Conservation (phyloP, 2,113 vertebrate species). For the Oreocharis arfaki region DNA sequence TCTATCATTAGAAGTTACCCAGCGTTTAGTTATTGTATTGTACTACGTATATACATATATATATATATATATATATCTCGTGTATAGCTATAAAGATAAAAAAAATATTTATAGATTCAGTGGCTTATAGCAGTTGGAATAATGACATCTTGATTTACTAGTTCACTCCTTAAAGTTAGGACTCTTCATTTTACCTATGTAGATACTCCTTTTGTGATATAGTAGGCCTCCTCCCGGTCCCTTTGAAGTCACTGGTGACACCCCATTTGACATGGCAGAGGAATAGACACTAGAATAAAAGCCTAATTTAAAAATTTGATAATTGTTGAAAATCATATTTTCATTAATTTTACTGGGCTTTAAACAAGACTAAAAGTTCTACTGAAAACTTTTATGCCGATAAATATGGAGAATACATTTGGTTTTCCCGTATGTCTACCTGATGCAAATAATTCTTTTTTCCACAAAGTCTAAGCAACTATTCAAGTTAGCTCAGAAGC, state of each 20-base stretch:
- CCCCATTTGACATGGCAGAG: background rate
- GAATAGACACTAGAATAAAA: background rate
- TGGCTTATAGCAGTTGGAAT: background rate
- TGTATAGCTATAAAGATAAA: slow-evolving; percentile 3
- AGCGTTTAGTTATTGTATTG: slow-evolving; percentile 64
- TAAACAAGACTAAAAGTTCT: background rate
- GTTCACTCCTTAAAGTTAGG: background rate
- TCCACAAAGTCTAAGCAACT: background rate
- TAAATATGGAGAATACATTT: background rate
- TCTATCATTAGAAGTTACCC: slow-evolving; percentile 76
- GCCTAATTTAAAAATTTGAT: background rate
- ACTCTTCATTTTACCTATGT: background rate
- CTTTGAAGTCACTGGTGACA: background rate
- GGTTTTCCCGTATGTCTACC: background rate
- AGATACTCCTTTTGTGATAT: background rate
- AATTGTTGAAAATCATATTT: background rate
- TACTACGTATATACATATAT: background rate
- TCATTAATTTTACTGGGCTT: background rate
- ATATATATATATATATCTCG: background rate
- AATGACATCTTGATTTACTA: background rate
- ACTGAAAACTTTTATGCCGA: background rate
- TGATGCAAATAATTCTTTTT: background rate
- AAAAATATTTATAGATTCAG: background rate
- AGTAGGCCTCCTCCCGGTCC: background rate
- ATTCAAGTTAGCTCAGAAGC: background rate